Conservation (phyloP, 2,797 vertebrate species). For the Typhlichthys eigenmanni region DNA sequence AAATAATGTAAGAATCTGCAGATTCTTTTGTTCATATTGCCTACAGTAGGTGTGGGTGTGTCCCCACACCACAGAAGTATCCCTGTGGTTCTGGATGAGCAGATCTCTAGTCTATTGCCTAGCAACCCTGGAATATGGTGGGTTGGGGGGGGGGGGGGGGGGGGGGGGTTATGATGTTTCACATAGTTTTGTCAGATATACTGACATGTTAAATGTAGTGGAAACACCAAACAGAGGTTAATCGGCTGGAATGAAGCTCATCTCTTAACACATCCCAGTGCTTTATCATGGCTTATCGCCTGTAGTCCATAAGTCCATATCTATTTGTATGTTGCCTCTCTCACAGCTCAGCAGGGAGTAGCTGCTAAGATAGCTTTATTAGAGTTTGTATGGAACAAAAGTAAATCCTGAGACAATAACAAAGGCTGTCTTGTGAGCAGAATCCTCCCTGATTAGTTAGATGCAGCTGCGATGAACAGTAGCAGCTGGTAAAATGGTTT, state of each 20-base stretch:
- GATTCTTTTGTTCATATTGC: constrained; percentile 51
- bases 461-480: constrained; percentile 46
- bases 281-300: constrained; percentile 52
- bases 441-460: constrained; percentile 43
- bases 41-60: constrained; percentile 66
- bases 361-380: constrained; percentile 32
- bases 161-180: neutral
- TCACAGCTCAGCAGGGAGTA: constrained; percentile 21
- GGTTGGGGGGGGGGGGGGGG: neutral
- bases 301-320: constrained; percentile 33
- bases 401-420: constrained; percentile 27
- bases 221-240: constrained; percentile 34
- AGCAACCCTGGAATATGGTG: constrained; percentile 51
- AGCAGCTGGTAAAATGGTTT: constrained; percentile 50
- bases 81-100: constrained; percentile 35
- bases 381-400: constrained; percentile 27
- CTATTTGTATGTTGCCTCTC: constrained; percentile 24
- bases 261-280: constrained; percentile 55
- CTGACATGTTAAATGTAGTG: neutral
- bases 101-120: constrained; percentile 58
- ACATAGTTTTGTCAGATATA: neutral
- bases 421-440: constrained; percentile 41
- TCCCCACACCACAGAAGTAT: constrained; percentile 36
- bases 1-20: too few species aligned
- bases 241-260: constrained; percentile 54